Percentiles rank a stretch among this genome's conserved stretches.
Evolutionary conservation across 2,888 invertebrate genomes (phyloP).

Genomic region (Xestia c-nigrum): DNA sequence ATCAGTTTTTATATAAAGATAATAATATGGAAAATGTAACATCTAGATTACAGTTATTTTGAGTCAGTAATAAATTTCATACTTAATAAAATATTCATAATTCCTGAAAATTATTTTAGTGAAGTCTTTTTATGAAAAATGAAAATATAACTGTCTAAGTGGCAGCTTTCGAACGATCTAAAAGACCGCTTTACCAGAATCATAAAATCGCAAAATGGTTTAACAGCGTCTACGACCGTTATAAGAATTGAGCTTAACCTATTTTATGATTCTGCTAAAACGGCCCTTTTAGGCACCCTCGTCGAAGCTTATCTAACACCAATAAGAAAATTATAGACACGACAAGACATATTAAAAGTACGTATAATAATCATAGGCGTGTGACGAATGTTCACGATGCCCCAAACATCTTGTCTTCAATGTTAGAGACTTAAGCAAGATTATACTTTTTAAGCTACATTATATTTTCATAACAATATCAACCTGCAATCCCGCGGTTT

Average conservation of each 20-base stretch:
- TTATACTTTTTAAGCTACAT: background rate
- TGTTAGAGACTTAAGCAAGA: background rate
- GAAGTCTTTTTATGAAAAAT: background rate
- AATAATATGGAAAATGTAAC: slow-evolving; percentile 13
- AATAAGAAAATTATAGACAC: background rate
- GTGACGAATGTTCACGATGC: background rate
- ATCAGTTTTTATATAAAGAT: background rate
- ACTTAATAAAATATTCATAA: background rate
- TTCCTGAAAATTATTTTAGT: background rate
- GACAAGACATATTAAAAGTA: background rate
- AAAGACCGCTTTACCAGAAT: too few species aligned
- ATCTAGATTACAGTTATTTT: slow-evolving; percentile 1
- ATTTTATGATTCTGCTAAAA: too few species aligned
- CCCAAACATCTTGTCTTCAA: background rate
- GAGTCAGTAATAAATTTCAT: slow-evolving; percentile 2
- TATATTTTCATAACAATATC: background rate
- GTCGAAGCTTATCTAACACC: background rate
- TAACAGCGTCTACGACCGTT: too few species aligned
- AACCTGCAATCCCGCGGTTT: too few species aligned
- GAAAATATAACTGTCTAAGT: background rate
- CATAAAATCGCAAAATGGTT: too few species aligned
- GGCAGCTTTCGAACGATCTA: too few species aligned
- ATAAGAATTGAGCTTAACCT: too few species aligned
- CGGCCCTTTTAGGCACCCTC: background rate
- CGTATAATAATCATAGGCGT: background rate